Conservation (phyloP, 2,888 invertebrate genomes). For the Agrilus mali region DNA sequence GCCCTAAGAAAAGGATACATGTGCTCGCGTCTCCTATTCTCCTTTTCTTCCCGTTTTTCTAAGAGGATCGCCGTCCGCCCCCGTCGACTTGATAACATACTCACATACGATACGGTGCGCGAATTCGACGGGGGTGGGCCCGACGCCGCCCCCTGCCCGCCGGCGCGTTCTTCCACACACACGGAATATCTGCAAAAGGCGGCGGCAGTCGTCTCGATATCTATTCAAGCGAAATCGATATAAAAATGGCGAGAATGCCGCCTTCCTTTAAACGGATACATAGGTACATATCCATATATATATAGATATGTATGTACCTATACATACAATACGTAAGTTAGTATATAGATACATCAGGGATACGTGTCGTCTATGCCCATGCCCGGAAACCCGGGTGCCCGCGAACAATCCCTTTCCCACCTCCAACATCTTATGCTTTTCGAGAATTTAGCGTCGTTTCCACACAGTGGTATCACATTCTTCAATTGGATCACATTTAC, state of each 20-base stretch:
- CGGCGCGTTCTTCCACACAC: slow-evolving; percentile 15
- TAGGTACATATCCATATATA: no score
- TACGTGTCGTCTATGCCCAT: no score
- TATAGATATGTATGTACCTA: no score
- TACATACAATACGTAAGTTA: no score
- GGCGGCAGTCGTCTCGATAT: slow-evolving; percentile 22
- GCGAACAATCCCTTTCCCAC: no score
- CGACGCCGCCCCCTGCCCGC: slow-evolving; percentile 23
- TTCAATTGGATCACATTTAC: no score
- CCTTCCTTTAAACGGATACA: background rate
- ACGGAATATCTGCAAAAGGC: slow-evolving; percentile 19
- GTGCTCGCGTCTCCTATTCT: slow-evolving; percentile 1
- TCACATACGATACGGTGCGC: slow-evolving; percentile 31
- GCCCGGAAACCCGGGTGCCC: no score
- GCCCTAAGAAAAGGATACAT: no score
- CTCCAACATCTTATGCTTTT: no score
- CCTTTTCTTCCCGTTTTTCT: slow-evolving; percentile 14
- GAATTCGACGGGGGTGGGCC: slow-evolving; percentile 25
- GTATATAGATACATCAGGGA: no score
- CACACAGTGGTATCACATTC: no score
- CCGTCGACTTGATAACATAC: slow-evolving; percentile 28
- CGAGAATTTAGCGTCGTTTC: no score
- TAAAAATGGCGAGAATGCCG: slow-evolving; percentile 25
- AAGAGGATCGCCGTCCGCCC: slow-evolving; percentile 24
- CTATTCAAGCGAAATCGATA: slow-evolving; percentile 29